These are phyloP conservation scores for Gadus macrocephalus DNA, from an alignment of 2,113 vertebrate species.

Conservation along the genomic window DNA sequence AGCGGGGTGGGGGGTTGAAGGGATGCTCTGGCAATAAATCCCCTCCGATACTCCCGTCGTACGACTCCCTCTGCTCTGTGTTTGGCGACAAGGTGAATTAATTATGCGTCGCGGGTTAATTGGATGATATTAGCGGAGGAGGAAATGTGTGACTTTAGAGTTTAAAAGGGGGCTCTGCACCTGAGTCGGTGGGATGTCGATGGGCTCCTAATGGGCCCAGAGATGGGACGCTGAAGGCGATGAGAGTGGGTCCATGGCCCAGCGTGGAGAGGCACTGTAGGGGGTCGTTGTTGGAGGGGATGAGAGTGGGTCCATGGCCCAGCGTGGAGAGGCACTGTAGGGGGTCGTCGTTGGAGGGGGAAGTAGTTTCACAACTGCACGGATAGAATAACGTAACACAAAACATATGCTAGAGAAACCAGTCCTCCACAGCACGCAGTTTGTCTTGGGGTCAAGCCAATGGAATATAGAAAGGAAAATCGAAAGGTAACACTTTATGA, in stretches of 20 bases:
- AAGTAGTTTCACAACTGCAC: not conserved
- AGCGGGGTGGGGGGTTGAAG: not conserved
- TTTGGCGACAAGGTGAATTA: conserved; percentile 50
- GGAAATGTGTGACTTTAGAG: conserved; percentile 62
- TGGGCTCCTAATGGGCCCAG: conserved; percentile 54
- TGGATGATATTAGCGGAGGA: conserved; percentile 50
- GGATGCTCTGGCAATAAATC: conserved; percentile 22
- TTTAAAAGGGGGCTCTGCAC: conserved; percentile 48
- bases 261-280: not conserved
- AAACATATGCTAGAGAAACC: too few species aligned
- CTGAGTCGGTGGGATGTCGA: conserved; percentile 58
- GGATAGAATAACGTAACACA: not conserved
- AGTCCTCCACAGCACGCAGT: too few species aligned
- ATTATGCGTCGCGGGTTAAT: conserved; percentile 63
- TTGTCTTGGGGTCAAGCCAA: too few species aligned
- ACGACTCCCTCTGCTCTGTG: conserved; percentile 30
- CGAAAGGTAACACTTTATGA: too few species aligned
- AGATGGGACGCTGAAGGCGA: conserved; percentile 41
- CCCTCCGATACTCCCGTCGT: not conserved
- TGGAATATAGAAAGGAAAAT: too few species aligned
- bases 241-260: conserved; percentile 14
- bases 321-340: not conserved
- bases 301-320: conserved; percentile 14
- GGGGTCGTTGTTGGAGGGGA: not conserved
- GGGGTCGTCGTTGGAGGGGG: not conserved